phyloP scores from a whole-genome alignment of 1,140 invertebrate species.

The Pogonomyrmex californicus region DNA sequence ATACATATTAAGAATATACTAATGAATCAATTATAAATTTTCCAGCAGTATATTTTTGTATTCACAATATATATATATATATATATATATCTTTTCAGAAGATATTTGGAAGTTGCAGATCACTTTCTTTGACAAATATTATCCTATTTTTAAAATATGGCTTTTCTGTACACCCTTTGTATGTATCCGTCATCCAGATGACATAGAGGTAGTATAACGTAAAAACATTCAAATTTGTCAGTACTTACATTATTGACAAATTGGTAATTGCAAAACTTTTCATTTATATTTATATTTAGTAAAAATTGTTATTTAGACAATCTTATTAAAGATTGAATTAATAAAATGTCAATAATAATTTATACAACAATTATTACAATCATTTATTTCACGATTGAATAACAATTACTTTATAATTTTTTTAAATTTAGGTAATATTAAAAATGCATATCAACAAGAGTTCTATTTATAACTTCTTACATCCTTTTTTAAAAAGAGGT shows the following conservation, averaged over 20 bases:
- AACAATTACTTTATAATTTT: not conserved
- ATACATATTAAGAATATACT: too few species aligned
- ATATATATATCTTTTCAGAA: not conserved
- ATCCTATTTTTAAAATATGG: not conserved
- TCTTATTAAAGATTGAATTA: too few species aligned
- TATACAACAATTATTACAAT: not conserved
- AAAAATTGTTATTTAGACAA: too few species aligned
- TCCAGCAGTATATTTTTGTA: too few species aligned
- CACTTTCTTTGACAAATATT: not conserved
- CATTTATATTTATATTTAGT: not conserved
- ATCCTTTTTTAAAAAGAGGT: conserved; percentile 91
- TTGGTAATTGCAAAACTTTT: not conserved
- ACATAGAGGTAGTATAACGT: conserved; percentile 3
- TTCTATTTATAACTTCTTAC: conserved; percentile 88
- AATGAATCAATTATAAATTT: too few species aligned
- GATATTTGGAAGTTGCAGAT: not conserved
- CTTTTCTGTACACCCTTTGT: not conserved
- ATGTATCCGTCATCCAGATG: conserved; percentile 25
- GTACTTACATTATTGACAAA: not conserved
- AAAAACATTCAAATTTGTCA: not conserved
- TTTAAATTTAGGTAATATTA: not conserved
- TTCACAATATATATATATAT: not conserved
- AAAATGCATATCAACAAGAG: conserved; percentile 86
- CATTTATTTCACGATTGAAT: too few species aligned
- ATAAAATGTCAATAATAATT: not conserved